These are phyloP conservation scores for Miniopterus natalensis DNA, from an alignment of 2,113 vertebrate genomes.

Conservation along the genomic window DNA sequence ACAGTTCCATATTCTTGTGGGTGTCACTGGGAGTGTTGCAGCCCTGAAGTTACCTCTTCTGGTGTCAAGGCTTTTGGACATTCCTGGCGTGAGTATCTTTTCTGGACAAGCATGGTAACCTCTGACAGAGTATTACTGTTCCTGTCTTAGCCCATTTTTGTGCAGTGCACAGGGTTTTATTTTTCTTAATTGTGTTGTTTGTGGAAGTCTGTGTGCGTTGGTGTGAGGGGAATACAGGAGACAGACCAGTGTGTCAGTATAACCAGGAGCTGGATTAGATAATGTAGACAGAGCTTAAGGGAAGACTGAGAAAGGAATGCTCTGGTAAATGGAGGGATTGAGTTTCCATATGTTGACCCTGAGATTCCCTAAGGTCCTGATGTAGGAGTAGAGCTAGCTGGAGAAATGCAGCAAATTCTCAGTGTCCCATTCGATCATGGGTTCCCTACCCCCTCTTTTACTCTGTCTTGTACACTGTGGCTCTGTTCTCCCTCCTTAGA, in stretches of 20 bases:
- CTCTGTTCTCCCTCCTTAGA: not conserved
- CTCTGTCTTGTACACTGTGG: rapidly evolving
- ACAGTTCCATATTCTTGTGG: constrained; percentile 89
- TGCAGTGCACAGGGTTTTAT: not conserved
- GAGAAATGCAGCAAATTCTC: not conserved
- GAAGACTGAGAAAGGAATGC: not conserved
- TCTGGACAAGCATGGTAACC: not conserved
- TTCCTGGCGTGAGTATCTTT: constrained; percentile 90
- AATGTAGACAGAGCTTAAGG: not conserved
- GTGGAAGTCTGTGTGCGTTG: not conserved
- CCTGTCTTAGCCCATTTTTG: not conserved
- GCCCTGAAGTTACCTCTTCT: constrained; percentile 94
- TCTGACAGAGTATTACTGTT: not conserved
- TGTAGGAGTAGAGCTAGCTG: not conserved
- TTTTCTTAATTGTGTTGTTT: not conserved
- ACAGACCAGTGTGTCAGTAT: not conserved
- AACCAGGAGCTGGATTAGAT: not conserved
- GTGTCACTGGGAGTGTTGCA: constrained; percentile 96
- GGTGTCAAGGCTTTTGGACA: constrained; percentile 89
- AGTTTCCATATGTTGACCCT: not conserved
- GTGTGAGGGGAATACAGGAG: not conserved
- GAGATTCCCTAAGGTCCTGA: not conserved
- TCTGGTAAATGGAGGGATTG: not conserved
- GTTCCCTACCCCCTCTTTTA: rapidly evolving
- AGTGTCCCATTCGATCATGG: not conserved